A percentile compares a stretch with the other conserved stretches of the same genome.
Conservation (phyloP, 2,113 vertebrate genomes). For the Odontophorus gujanensis region DNA sequence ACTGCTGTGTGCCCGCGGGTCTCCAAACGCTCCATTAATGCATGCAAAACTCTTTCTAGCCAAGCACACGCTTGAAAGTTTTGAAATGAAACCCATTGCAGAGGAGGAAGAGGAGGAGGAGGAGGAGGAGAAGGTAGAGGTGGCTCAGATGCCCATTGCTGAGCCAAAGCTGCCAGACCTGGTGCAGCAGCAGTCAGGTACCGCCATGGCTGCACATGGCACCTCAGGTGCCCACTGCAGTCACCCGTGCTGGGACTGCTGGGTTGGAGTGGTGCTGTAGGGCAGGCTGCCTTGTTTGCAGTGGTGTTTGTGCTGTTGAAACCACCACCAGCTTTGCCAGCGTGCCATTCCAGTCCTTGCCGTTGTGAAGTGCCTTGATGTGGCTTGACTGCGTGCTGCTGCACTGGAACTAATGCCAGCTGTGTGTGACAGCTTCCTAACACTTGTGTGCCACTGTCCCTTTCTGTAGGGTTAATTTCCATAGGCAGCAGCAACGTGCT, state of each 20-base stretch:
- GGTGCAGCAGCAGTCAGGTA: conserved; percentile 17
- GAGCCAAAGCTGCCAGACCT: conserved; percentile 27
- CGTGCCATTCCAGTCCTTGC: background rate
- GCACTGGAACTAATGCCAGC: background rate
- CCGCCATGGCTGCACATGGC: background rate
- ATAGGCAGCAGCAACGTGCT: accelerated
- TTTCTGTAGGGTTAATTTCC: background rate
- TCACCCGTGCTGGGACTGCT: background rate
- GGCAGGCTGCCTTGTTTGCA: background rate
- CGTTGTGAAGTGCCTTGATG: background rate
- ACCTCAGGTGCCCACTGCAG: background rate
- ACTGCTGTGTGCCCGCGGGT: accelerated
- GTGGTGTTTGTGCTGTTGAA: conserved; percentile 57
- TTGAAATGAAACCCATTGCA: conserved; percentile 67
- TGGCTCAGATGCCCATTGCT: conserved; percentile 45
- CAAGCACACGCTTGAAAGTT: conserved; percentile 42
- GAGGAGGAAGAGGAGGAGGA: conserved; percentile 65
- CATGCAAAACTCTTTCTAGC: conserved; percentile 58
- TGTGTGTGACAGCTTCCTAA: background rate
- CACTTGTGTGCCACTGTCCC: background rate
- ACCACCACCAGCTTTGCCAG: conserved; percentile 39
- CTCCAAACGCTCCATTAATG: background rate
- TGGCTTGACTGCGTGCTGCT: background rate
- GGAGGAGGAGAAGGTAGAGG: conserved; percentile 45
- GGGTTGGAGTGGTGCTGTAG: conserved; percentile 53